Evolutionary conservation across 2,888 invertebrate genomes (phyloP).

Genomic region (Acanthosepion esculentum): DNA sequence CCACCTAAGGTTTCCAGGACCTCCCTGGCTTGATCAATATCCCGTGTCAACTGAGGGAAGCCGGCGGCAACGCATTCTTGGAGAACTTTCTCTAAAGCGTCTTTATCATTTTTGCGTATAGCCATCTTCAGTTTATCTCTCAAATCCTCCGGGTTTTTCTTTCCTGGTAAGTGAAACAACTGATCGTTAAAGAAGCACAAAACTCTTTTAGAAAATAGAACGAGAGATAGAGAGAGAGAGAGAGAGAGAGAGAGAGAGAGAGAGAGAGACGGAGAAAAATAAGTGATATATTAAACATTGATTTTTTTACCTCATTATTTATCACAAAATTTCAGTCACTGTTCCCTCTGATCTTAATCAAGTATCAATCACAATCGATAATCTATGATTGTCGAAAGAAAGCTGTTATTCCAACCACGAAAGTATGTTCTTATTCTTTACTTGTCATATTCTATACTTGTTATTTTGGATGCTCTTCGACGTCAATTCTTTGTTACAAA

Average conservation of each 20-base stretch:
- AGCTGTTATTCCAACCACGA: no score
- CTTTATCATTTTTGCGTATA: not conserved
- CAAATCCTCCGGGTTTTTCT: not conserved
- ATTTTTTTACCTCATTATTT: no score
- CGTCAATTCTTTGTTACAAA: no score
- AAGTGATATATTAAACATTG: not conserved
- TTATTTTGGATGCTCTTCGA: no score
- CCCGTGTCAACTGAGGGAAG: not conserved
- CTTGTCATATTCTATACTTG: no score
- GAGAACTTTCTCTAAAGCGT: not conserved
- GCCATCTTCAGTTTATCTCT: conserved; percentile 4
- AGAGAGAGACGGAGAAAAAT: not conserved
- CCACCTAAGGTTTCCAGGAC: not conserved
- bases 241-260: not conserved
- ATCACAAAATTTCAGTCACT: no score
- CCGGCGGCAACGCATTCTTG: not conserved
- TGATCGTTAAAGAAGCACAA: not conserved
- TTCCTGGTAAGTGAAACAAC: not conserved
- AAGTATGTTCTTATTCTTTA: no score
- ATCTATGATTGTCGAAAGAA: no score
- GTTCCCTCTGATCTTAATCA: no score
- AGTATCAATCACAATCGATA: no score
- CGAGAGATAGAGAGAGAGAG: not conserved
- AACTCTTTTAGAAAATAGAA: not conserved
- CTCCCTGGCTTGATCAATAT: not conserved